Percentiles rank a stretch among this genome's conserved stretches.
These are phyloP conservation scores for Pristionchus maxplancki DNA, from an alignment of 2,888 invertebrate species.

Conservation along the genomic window DNA sequence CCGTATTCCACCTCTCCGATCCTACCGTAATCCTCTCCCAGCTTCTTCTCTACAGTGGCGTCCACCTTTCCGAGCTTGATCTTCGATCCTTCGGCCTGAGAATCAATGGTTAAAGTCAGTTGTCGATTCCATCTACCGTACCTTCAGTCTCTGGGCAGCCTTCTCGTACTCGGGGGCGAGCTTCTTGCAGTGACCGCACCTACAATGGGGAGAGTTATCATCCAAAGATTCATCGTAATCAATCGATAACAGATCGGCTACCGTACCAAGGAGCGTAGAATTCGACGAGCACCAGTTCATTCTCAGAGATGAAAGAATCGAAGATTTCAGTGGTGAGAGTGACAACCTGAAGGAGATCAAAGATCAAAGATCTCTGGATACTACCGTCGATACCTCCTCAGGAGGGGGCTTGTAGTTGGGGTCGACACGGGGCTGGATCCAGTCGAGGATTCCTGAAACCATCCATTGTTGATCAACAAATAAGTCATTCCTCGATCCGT, in stretches of 20 bases:
- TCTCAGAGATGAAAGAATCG: slow-evolving; percentile 78
- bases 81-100: slow-evolving; percentile 72
- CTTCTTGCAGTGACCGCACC: slow-evolving; percentile 80
- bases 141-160: slow-evolving; percentile 79
- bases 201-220: slow-evolving; percentile 53
- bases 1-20: neutral
- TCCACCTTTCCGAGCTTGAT: slow-evolving; percentile 82
- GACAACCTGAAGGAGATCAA: slow-evolving; percentile 76
- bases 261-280: slow-evolving; percentile 82
- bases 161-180: slow-evolving; percentile 81
- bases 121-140: slow-evolving; percentile 48
- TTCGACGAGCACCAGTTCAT: slow-evolving; percentile 80
- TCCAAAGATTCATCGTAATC: neutral
- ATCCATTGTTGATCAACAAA: neutral
- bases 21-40: slow-evolving; percentile 79
- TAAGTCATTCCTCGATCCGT: slow-evolving; percentile 17
- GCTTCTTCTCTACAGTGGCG: slow-evolving; percentile 80
- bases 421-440: slow-evolving; percentile 80
- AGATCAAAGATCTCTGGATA: neutral
- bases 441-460: slow-evolving; percentile 80
- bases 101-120: neutral
- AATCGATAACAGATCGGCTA: slow-evolving; percentile 35
- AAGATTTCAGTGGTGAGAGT: slow-evolving; percentile 81
- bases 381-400: slow-evolving; percentile 70
- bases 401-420: slow-evolving; percentile 82